Conservation (phyloP, 2,888 invertebrate species). For the Bruchidius siliquastri region DNA sequence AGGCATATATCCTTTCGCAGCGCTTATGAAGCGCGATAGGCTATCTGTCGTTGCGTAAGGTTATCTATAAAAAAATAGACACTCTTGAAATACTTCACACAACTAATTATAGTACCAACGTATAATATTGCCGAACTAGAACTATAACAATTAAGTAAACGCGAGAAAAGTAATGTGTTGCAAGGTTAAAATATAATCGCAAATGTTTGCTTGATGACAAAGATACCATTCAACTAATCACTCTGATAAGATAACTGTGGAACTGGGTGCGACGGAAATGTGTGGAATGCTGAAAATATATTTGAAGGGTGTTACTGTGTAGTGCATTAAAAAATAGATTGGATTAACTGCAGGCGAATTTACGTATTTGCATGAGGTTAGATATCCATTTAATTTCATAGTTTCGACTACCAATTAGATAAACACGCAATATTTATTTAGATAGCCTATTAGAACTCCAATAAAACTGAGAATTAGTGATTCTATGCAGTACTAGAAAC, state of each 20-base stretch:
- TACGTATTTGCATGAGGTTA: not conserved
- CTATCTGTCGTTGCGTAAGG: too few relatives aligned
- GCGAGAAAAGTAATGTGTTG: not conserved
- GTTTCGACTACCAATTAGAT: too few relatives aligned
- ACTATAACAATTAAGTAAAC: not conserved
- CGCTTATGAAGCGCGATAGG: too few relatives aligned
- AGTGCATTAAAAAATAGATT: not conserved
- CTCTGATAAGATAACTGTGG: not conserved
- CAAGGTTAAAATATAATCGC: not conserved
- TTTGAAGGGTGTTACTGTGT: not conserved
- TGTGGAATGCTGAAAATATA: not conserved
- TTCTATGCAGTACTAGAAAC: too few relatives aligned
- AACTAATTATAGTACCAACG: not conserved
- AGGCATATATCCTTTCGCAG: too few relatives aligned
- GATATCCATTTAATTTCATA: not conserved
- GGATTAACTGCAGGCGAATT: not conserved
- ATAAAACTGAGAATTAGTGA: too few relatives aligned
- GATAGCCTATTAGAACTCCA: too few relatives aligned
- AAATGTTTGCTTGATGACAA: not conserved
- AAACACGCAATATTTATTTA: too few relatives aligned
- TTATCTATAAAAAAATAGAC: too few relatives aligned
- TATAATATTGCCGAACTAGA: not conserved
- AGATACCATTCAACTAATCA: not conserved
- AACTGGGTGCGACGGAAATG: not conserved
- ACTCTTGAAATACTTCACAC: not conserved